Evolutionary conservation across 2,113 vertebrate species (phyloP), one percentile per base, ranked within the genome.

Genomic region (Australoheros scitulus): DNA sequence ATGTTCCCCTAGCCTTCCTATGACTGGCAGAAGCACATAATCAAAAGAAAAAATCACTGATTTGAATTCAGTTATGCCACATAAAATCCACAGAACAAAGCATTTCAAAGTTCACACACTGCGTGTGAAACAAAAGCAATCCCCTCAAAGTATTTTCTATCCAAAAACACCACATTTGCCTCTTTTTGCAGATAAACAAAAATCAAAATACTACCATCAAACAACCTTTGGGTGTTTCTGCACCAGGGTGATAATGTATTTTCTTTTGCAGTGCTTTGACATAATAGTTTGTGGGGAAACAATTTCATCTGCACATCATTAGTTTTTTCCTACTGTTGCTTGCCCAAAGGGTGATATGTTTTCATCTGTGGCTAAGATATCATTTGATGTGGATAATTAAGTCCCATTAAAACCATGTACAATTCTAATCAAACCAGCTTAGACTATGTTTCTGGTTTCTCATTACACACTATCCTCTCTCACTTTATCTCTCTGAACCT

Each of bases 331-430:
- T 29, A 77, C 89, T 81, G 52, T 68, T 81, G 86, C 79, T 81
- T 85, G 86, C 95, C 93, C 87, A 89, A 78, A 82, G 93, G 92
- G 61, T 92, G 82, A 92, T 87, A 80, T 55, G 80, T 91, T 92
- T 93, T 92, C 85, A 93, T 94, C 92, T 92, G 74, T 85, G 82
- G 89, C 92, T 90, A 87, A 92, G 86, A 91, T 92, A 93, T 90
- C 88, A 94, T 94, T 94, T 92, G 86, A 94, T 93, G 90, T 90
- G 88, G 91, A 86, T 95, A 94, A 96, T 95, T 95, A 93, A 91
- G 91, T 94, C 87, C 90, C 90, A 94, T 95, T 94, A 95, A 94
- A 92, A 79, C 80, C 65, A 57, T 87, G 86, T 91, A 89, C 87
- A 92, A 64, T 87, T 93, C 87, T 88, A 94, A 92, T 94, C 84